Conservation (phyloP, 2,888 invertebrate species). For the Stegana nigrithorax region DNA sequence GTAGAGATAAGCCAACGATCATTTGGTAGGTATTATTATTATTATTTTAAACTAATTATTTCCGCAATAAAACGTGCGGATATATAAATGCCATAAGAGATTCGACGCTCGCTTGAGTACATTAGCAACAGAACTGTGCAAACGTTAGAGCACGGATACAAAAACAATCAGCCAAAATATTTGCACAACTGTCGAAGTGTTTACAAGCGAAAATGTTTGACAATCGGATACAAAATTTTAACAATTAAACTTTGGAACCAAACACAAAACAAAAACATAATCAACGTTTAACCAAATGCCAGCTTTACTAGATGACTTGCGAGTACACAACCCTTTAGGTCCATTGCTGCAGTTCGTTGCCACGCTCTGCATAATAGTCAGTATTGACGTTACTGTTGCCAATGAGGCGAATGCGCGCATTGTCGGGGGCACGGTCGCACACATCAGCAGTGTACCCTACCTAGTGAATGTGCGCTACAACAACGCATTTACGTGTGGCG, state of each 20-base stretch:
- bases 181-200: not conserved
- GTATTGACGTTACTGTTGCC: constrained; percentile 20
- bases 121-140: not conserved
- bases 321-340: not conserved
- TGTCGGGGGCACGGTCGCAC: constrained; percentile 48
- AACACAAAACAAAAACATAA: not conserved
- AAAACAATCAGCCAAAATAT: not conserved
- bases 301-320: not conserved
- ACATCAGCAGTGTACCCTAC: constrained; percentile 50
- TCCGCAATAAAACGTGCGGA: constrained; percentile 4
- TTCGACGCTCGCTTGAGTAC: not conserved
- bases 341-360: not conserved
- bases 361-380: not conserved
- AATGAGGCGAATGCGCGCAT: constrained; percentile 46
- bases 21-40: constrained; percentile 6
- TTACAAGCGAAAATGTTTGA: not conserved
- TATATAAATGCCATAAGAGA: not conserved
- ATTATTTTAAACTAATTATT: constrained; percentile 5
- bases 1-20: constrained; percentile 9
- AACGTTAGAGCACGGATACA: not conserved
- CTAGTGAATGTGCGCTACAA: constrained; percentile 48
- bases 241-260: not conserved
- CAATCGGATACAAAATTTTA: not conserved
- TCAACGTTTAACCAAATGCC: constrained; percentile 13
- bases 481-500: constrained; percentile 59